A percentile compares a stretch with the other conserved stretches of the same genome.
Evolutionary conservation across 1,140 invertebrate genomes (phyloP).

Genomic region (Maniola jurtina): DNA sequence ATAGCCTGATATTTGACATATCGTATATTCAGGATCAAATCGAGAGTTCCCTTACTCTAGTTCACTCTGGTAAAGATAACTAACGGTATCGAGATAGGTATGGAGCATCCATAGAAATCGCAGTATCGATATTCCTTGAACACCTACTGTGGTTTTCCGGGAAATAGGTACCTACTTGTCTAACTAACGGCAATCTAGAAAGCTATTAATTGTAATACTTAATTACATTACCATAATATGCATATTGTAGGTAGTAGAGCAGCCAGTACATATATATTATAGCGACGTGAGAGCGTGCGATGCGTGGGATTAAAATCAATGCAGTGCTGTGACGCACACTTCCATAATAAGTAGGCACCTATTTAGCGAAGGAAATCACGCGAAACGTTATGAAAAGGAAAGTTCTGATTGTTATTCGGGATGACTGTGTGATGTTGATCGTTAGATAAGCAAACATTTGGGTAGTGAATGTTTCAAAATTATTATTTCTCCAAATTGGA

Average conservation of each 20-base stretch:
- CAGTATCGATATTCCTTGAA: neutral
- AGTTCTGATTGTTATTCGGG: neutral
- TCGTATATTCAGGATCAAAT: too few species aligned
- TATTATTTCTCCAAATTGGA: too few species aligned
- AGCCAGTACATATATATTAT: too few species aligned
- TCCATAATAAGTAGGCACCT: constrained; percentile 2
- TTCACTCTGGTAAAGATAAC: too few species aligned
- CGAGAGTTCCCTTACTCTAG: too few species aligned
- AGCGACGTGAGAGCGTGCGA: constrained; percentile 3
- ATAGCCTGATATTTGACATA: too few species aligned
- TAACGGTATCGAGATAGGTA: too few species aligned
- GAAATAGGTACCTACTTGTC: neutral
- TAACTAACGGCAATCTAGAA: neutral
- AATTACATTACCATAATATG: neutral
- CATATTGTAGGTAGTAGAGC: neutral
- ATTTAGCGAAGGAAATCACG: constrained; percentile 1
- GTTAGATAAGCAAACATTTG: too few species aligned
- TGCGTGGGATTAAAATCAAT: constrained; percentile 28
- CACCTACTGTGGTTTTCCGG: neutral
- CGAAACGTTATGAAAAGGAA: constrained; percentile 2
- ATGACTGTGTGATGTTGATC: too few species aligned
- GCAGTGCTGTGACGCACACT: constrained; percentile 22
- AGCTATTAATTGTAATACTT: neutral
- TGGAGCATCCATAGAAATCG: neutral
- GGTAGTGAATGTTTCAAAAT: too few species aligned